Evolutionary conservation across 2,888 invertebrate species (phyloP).

Genomic region (Xanthorhoe designata): DNA sequence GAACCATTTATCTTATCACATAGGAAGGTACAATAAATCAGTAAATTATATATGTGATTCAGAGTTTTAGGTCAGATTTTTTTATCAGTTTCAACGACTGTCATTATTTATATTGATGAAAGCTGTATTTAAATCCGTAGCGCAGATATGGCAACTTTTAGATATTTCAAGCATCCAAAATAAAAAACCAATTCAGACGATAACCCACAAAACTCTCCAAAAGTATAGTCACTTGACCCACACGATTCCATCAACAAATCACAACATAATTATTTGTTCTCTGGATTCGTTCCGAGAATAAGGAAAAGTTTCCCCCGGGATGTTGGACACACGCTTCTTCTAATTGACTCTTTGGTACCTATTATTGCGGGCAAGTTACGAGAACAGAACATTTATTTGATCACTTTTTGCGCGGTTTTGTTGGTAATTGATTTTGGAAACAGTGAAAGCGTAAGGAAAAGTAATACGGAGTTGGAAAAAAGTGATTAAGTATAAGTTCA

Average conservation of each 20-base stretch:
- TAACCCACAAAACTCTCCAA: neutral
- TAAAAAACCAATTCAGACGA: neutral
- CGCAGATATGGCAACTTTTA: too few species aligned
- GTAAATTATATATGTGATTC: too few species aligned
- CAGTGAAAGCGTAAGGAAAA: neutral
- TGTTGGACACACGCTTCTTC: conserved; percentile 41
- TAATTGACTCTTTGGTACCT: conserved; percentile 49
- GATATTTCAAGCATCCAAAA: neutral
- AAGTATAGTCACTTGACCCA: conserved; percentile 18
- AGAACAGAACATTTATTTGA: conserved; percentile 8
- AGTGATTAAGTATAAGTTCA: neutral
- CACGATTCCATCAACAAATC: conserved; percentile 44
- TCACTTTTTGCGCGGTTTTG: conserved; percentile 2
- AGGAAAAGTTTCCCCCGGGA: conserved; percentile 44
- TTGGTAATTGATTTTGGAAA: conserved; percentile 9
- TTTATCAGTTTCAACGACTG: too few species aligned
- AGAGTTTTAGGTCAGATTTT: too few species aligned
- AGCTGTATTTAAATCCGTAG: too few species aligned
- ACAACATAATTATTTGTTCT: conserved; percentile 48
- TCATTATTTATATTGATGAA: too few species aligned
- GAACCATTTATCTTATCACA: too few species aligned
- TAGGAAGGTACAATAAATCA: too few species aligned
- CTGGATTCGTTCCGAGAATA: conserved; percentile 27
- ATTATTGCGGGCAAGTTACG: conserved; percentile 19
- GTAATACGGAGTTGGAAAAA: neutral